Base-by-base conservation (phyloP, 2,797 vertebrate genomes). In the Dendrocincla tyrannina region DNA sequence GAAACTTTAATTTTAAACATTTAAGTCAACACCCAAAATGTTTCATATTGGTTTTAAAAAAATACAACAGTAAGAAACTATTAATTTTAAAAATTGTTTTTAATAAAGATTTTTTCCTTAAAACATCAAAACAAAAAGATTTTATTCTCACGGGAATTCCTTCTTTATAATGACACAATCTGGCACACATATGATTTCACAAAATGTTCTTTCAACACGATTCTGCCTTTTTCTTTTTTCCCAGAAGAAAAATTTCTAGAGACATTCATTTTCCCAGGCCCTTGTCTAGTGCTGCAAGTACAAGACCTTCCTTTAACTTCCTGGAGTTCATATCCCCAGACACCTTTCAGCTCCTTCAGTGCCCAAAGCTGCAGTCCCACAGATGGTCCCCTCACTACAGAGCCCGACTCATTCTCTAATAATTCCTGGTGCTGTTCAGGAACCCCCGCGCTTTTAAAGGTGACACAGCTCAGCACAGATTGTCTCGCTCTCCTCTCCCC, bases 391-490 rank as follows among this genome's bases (percentile, higher is more conserved):
- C 58, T 50, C 5, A 1, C 89, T 2, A 35, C 89, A 66, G 4
- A 85, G 89, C 77, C 91, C 92, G 9, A 35, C 75, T 95, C 93
- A 88, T 41, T 32, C 75, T 60, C 56, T 42, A 66, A 67, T 89
- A 92, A 91, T 74, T 25, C 44, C 81, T 41, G 23, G 3, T 28
- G 87, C 87, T 41, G 50, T 1, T 53, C 55, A 77, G 88, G 81
- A 95, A 9, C 91, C 91, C 88, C 84, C 70, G 1, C 24, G 9
- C 76, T 91, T 63, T 55, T 8, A 9, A 33, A 85, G 80, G 92
- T 67, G 91, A 91, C 92, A 87, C 67, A 94, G 86, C 92, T 67
- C 58, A 42, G 92, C 91, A 96, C 91, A 96, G 89, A 96, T 74
- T 92, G 95, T 79, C 80, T 90, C 11, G 7, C 46, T 80, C 83